Evolutionary conservation across 2,888 invertebrate genomes (phyloP).

Genomic region (Luffia ferchaultella): DNA sequence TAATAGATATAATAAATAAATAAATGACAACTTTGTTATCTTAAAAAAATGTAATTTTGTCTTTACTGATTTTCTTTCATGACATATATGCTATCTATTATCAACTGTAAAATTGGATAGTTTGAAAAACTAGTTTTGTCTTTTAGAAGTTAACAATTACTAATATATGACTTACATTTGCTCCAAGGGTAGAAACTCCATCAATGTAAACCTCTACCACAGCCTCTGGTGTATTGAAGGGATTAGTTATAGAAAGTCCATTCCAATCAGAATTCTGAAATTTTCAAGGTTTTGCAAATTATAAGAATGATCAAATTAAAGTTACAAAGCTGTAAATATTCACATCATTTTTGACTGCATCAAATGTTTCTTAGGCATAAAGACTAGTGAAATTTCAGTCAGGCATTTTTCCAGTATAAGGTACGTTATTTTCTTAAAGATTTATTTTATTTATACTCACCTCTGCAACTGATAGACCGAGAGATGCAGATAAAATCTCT

Average conservation of each 20-base stretch:
- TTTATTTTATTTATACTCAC: too few relatives aligned
- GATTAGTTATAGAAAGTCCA: conserved; percentile 72
- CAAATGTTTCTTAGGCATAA: neutral
- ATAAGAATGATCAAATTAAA: neutral
- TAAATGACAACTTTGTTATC: too few relatives aligned
- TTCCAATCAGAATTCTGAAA: conserved; percentile 71
- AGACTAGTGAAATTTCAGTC: too few relatives aligned
- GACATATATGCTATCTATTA: too few relatives aligned
- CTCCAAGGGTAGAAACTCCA: conserved; percentile 67
- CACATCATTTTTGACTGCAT: too few relatives aligned
- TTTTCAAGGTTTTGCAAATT: neutral
- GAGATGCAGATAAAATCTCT: conserved; percentile 75
- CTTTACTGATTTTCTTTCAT: too few relatives aligned
- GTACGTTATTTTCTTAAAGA: too few relatives aligned
- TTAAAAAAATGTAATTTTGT: too few relatives aligned
- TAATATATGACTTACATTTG: conserved; percentile 46
- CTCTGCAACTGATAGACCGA: conserved; percentile 82
- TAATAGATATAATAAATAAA: neutral
- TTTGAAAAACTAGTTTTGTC: too few relatives aligned
- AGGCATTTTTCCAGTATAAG: too few relatives aligned
- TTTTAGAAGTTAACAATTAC: too few relatives aligned
- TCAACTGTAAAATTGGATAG: too few relatives aligned
- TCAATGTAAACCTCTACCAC: conserved; percentile 75
- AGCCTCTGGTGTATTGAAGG: conserved; percentile 78
- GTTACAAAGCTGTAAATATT: neutral